Evolutionary conservation across 2,113 vertebrate genomes (phyloP), one percentile per base, ranked within the genome.

Genomic region (Piaya cayana): DNA sequence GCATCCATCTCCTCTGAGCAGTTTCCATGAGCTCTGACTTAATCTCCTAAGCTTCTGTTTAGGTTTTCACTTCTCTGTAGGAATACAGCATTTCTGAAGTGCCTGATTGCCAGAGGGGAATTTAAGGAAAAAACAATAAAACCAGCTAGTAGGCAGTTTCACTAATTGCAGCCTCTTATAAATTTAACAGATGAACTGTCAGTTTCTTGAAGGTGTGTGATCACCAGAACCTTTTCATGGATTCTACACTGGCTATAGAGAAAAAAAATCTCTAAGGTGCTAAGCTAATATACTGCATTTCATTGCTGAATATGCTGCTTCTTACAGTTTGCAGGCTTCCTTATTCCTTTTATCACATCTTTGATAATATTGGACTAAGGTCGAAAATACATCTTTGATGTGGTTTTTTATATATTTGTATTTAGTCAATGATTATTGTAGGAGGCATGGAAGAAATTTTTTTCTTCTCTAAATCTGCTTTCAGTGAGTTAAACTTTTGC

Each of bases 121-220:
- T 80, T 92, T 80, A 78, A 88, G 37, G 27, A 25, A 42, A 34
- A 62, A 49, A 56, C 71, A 32, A 27, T 43, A 79, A 79, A 93
- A 58, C 45, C 5, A 1, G 18, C 29, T 93, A 84, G 72, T 77
- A 74, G 52, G 68, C 69, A 75, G 67, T 92, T 93, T 87, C 63
- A 72, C 82, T 97, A 95, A 96, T 86, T 95, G 86, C 80, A 81
- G 71, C 58, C 79, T 82, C 52, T 91, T 87, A 67, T 67, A 92
- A 93, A 95, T 93, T 87, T 88, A 93, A 79, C 59, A 91, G 90
- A 79, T 78, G 92, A 95, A 42, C 72, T 77, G 84, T 79, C 72
- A 43, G 30, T 55, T 93, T 84, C 52, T 81, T 27, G 16, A 84
- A 88, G 79, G 80, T 90, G 14, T 72, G 64, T 81, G 43, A 76